Evolutionary conservation across 2,113 vertebrate species (phyloP), one percentile per base, ranked within the genome.

Genomic region (Ammodytes dubius): DNA sequence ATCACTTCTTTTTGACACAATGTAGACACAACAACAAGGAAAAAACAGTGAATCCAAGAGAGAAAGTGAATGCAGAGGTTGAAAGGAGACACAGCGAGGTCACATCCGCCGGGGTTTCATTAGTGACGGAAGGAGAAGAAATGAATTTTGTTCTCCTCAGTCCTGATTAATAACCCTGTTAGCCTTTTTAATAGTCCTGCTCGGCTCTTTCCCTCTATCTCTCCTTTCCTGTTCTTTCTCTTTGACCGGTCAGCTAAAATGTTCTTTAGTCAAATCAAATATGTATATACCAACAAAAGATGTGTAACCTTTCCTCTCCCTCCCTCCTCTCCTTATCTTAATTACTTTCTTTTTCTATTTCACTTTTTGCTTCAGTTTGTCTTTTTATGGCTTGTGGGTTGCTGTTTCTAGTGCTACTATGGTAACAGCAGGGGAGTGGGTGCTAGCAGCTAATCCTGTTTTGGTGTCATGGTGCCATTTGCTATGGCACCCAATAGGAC

Each of bases 351-450:
- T 83, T 83, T 77, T 71, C 10, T 54, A 0, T 87, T 76, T 70
- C 35, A 89, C 69, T 88, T 87, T 80, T 85, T 3, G 5, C 64
- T 84, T 85, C 84, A 80, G 79, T 86, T 80, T 69, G 77, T 86
- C 84, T 91, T 92, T 89, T 87, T 87, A 87, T 89, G 88, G 88
- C 86, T 75, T n/a, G 60, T 81, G 71, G 86, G 68, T 90, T 50
- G 52, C 80, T 80, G 81, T 86, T 88, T 89, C 73, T 84, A 70
- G 88, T 86, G 92, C 89, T 92, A 88, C 92, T 93, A 93, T 93
- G 92, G 91, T 84, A 93, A 93, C 92, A 86, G 90, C 85, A 85
- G 90, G 88, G 91, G 77, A 86, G 90, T 90, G 88, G 89, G 89
- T 87, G 90, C 92, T 84, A 74, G 86, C 81, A 72, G 84, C 79